Evolutionary conservation across 1,140 invertebrate species (phyloP).

Genomic region (Aporrectodea caliginosa): DNA sequence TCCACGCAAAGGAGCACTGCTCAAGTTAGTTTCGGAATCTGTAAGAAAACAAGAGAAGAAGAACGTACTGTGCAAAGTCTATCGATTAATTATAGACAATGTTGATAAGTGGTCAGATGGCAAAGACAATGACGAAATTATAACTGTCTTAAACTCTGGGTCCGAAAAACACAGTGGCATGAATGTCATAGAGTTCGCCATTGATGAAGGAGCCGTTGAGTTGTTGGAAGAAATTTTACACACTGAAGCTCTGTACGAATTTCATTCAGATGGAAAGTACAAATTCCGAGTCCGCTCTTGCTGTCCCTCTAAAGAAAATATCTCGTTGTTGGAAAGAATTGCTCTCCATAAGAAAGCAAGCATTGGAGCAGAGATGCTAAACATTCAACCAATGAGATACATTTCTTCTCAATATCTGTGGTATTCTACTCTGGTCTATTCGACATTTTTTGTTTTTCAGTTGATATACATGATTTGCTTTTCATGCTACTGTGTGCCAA

Average conservation of each 20-base stretch:
- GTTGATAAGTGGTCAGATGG: not conserved
- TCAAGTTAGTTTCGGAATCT: not conserved
- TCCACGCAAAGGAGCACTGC: not conserved
- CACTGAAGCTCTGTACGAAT: not conserved
- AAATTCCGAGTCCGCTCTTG: not conserved
- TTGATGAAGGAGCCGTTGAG: not conserved
- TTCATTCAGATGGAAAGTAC: not conserved
- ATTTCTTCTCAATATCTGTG: not conserved
- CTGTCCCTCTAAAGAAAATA: not conserved
- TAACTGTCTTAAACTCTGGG: not conserved
- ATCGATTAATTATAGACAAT: not conserved
- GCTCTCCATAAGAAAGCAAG: not conserved
- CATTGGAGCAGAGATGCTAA: not conserved
- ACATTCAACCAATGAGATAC: not conserved
- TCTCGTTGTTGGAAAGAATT: not conserved
- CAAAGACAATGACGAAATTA: not conserved
- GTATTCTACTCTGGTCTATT: not conserved
- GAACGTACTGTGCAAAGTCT: not conserved
- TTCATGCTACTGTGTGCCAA: not conserved
- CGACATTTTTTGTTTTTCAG: not conserved
- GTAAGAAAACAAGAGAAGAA: not conserved
- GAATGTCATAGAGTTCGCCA: not conserved
- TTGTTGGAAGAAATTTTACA: not conserved
- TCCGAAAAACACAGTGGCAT: not conserved
- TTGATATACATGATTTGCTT: not conserved